Conservation (phyloP, 2,797 vertebrate genomes). For the Coracias cyanogaster region DNA sequence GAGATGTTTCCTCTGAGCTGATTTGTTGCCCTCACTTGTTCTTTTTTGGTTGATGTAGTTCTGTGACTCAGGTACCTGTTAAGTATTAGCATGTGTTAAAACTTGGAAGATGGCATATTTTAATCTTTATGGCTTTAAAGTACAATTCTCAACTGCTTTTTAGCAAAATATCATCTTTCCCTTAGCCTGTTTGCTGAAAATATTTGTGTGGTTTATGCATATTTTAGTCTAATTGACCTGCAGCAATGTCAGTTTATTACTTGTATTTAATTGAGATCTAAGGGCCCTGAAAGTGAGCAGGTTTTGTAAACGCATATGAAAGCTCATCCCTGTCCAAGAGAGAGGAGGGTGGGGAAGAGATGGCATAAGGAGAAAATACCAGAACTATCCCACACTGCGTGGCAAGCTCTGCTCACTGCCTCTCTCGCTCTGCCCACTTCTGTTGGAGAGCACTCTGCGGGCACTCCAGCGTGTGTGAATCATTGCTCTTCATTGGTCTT, state of each 20-base stretch:
- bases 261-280: not conserved
- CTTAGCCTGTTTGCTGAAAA: not conserved
- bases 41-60: not conserved
- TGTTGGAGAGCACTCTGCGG: not conserved
- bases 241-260: not conserved
- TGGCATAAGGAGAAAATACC: not conserved
- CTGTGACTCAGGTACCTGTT: not conserved
- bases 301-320: not conserved
- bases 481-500: not conserved
- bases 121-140: not conserved
- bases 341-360: not conserved
- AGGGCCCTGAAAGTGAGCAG: not conserved
- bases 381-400: not conserved
- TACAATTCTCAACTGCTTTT: not conserved
- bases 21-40: not conserved
- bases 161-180: not conserved
- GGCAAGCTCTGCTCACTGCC: not conserved
- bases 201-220: accelerated
- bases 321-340: not conserved
- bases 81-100: not conserved
- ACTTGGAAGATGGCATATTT: not conserved
- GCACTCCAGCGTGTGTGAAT: not conserved
- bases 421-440: not conserved
- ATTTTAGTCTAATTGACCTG: not conserved
- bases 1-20: not conserved